phyloP scores from a whole-genome alignment of 1,140 invertebrate species.

The Drosophila subpulchrella region DNA sequence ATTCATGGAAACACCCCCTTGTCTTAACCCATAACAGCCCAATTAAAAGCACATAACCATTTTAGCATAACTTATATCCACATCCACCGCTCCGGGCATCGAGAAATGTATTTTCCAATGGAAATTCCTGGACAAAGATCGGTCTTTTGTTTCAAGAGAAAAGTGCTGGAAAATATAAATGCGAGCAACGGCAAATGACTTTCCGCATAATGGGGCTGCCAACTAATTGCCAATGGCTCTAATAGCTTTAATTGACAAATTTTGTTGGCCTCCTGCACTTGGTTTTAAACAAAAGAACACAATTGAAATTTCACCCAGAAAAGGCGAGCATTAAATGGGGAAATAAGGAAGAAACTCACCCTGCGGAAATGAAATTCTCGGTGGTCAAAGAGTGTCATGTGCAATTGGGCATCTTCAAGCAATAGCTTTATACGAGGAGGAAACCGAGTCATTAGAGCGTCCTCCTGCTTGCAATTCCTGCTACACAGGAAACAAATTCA shows the following conservation, averaged over 20 bases:
- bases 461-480: slow-evolving; percentile 8
- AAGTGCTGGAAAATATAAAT: slow-evolving; percentile 17
- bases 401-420: slow-evolving; percentile 39
- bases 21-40: neutral
- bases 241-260: slow-evolving; percentile 71
- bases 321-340: slow-evolving; percentile 33
- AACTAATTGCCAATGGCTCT: slow-evolving; percentile 64
- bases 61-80: neutral
- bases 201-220: slow-evolving; percentile 41
- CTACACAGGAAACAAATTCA: neutral
- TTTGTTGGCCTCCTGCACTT: slow-evolving; percentile 23
- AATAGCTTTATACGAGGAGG: slow-evolving; percentile 31
- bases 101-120: slow-evolving; percentile 15
- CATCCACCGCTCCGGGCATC: neutral
- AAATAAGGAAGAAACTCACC: slow-evolving; percentile 4
- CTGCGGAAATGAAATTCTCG: slow-evolving; percentile 28
- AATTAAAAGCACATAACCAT: neutral
- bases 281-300: neutral
- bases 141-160: slow-evolving; percentile 3
- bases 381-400: slow-evolving; percentile 40
- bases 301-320: slow-evolving; percentile 36
- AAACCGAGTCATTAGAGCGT: slow-evolving; percentile 44
- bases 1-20: neutral
- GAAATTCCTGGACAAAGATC: slow-evolving; percentile 19
- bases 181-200: slow-evolving; percentile 42